Evolutionary conservation across 1,140 invertebrate genomes (phyloP), one percentile per base, ranked within the genome.

Genomic region (Leptinotarsa defecta): DNA sequence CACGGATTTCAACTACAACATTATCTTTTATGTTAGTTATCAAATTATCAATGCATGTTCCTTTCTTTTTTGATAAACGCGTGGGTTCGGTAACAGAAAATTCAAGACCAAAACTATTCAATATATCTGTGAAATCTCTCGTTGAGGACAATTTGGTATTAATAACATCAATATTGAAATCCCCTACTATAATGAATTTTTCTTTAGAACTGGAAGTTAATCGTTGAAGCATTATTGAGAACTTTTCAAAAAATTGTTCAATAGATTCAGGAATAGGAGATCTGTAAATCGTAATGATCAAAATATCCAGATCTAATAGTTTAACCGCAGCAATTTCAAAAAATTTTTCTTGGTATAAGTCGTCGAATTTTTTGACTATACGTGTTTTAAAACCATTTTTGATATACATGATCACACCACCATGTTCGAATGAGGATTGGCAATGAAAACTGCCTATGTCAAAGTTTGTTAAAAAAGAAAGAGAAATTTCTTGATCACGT

Each of bases 331-430:
- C 63, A 20, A 65, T 13, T 65, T 65, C 63, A 65, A 65, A 65
- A 65, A 65, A 15, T 22, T 65, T 65, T 65, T 65, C 63, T 22
- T 65, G 15, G 19, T 65, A n/a, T 65, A 65, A 65, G 24, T 65
- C 63, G 13, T 65, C 63, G 24, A 65, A 65, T 19, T 20, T 65
- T 65, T 22, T 27, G 13, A 65, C 63, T 13, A 19, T n/a, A 65
- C 0, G 15, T 11, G 20, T 65, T 65, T 20, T 65, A 13, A 65
- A n/a, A 27, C 20, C 4, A n/a, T 65, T 65, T 27, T 20, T 65
- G 19, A 65, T 27, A 65, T 65, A 65, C 3, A 65, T n/a, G 15
- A 65, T 13, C 13, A 65, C 63, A 27, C 63, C 63, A 65, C 63
- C 63, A 20, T 65, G 63, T 65, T 65, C 8, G 20, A 65, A 65